phyloP scores from a whole-genome alignment of 2,113 vertebrate genomes.

The Blennius ocellaris region DNA sequence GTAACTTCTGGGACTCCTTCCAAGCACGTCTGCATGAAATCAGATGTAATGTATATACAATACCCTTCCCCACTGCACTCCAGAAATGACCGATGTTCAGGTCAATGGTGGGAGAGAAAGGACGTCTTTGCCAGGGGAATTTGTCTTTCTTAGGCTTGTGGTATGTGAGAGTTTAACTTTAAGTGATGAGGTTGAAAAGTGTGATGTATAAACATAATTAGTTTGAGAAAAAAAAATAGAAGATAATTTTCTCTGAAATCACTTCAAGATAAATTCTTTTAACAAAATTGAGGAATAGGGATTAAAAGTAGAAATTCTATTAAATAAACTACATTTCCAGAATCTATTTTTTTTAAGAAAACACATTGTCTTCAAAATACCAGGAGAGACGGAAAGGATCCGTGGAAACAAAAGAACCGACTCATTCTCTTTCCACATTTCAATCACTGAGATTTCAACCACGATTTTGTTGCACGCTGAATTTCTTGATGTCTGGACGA shows the following conservation, averaged over 20 bases:
- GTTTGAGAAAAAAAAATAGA: too few relatives aligned
- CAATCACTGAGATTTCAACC: constrained; percentile 48
- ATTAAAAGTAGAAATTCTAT: too few relatives aligned
- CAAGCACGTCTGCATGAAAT: constrained; percentile 5
- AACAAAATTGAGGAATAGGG: too few relatives aligned
- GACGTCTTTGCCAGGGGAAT: constrained; percentile 19
- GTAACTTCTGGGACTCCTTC: background rate
- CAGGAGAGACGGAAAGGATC: constrained; percentile 46
- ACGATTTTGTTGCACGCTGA: constrained; percentile 46
- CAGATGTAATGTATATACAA: background rate
- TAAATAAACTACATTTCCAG: too few relatives aligned
- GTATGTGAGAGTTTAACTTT: constrained; percentile 23
- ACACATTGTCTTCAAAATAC: constrained; percentile 35
- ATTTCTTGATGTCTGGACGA: too few relatives aligned
- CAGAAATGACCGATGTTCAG: constrained; percentile 5
- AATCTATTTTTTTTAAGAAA: constrained; percentile 21
- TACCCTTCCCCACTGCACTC: constrained; percentile 6
- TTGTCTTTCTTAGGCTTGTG: constrained; percentile 8
- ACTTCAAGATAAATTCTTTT: background rate
- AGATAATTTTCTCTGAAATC: constrained; percentile 3
- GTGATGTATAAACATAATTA: background rate
- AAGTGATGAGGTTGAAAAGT: background rate
- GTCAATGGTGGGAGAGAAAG: constrained; percentile 28
- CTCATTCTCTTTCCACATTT: constrained; percentile 66
- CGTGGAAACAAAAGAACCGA: constrained; percentile 60